These are phyloP conservation scores for Neomorphus geoffroyi DNA, from an alignment of 2,797 vertebrate species.

Conservation along the genomic window DNA sequence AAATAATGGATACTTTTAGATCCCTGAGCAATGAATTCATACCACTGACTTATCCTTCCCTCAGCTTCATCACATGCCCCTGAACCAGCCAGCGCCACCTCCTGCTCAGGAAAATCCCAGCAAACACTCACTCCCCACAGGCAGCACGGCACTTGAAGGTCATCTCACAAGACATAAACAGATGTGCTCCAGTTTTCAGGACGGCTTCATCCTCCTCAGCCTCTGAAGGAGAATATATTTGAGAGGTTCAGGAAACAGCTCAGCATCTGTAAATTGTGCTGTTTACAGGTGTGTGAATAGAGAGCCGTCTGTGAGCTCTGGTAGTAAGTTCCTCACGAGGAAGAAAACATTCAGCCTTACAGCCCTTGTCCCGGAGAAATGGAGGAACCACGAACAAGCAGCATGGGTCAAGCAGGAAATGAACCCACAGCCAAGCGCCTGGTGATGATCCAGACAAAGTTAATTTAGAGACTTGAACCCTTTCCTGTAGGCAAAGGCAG, in stretches of 20 bases:
- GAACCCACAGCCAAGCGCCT: not conserved
- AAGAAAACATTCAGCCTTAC: not conserved
- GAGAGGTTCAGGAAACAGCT: not conserved
- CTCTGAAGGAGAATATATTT: not conserved
- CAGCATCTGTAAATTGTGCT: not conserved
- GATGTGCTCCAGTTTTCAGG: not conserved
- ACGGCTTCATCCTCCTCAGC: not conserved
- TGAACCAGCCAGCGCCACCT: not conserved
- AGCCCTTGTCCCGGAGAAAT: not conserved
- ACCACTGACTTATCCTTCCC: not conserved
- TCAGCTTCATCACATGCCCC: not conserved
- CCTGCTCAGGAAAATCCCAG: not conserved
- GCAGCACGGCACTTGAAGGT: not conserved
- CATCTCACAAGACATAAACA: not conserved
- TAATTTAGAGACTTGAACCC: not conserved
- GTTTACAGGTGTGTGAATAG: not conserved
- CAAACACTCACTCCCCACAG: accelerated
- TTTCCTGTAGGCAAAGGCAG: not conserved
- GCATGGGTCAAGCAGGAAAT: not conserved
- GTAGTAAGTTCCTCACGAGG: not conserved
- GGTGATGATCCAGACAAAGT: not conserved
- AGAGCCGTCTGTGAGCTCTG: not conserved
- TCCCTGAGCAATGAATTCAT: not conserved
- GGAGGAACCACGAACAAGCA: not conserved
- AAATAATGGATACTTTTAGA: not conserved